Evolutionary conservation across 2,797 vertebrate genomes (phyloP).

Genomic region (Centroberyx gerrardi): DNA sequence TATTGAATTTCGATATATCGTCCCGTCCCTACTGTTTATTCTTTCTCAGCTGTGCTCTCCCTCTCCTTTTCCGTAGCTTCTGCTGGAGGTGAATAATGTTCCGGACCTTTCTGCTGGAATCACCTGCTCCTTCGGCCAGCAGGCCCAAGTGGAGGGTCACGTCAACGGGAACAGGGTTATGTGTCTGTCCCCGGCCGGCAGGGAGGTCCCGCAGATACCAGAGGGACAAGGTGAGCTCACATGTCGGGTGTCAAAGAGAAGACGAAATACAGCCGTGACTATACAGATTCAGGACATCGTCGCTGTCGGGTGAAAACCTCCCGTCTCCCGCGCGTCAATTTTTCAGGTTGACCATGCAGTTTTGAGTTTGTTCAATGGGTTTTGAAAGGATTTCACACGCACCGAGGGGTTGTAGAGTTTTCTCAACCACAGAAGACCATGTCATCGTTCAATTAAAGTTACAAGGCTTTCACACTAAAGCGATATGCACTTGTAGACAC

Average conservation of each 20-base stretch:
- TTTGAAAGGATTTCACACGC: conserved; percentile 44
- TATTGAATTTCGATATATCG: background rate
- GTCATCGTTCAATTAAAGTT: conserved; percentile 73
- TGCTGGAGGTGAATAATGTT: conserved; percentile 91
- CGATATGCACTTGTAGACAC: conserved; percentile 50
- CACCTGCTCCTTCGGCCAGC: conserved; percentile 92
- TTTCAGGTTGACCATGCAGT: conserved; percentile 44
- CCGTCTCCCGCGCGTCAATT: no score
- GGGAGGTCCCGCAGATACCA: conserved; percentile 92
- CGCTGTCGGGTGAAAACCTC: conserved; percentile 12
- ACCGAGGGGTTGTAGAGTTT: conserved; percentile 48
- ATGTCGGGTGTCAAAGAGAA: background rate
- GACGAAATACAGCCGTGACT: background rate
- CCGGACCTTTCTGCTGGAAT: conserved; percentile 92
- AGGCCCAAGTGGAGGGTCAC: conserved; percentile 92
- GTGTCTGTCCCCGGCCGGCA: conserved; percentile 91
- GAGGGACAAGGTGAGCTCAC: conserved; percentile 90
- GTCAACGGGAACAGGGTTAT: conserved; percentile 91
- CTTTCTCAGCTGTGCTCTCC: background rate
- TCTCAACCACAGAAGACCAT: conserved; percentile 33
- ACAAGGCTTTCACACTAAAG: conserved; percentile 58
- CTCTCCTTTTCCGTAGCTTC: conserved; percentile 84
- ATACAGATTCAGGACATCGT: background rate
- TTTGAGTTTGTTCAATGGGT: conserved; percentile 32
- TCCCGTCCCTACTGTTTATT: no score